Conservation (phyloP, 1,140 invertebrate genomes). For the Leucophenga varia region DNA sequence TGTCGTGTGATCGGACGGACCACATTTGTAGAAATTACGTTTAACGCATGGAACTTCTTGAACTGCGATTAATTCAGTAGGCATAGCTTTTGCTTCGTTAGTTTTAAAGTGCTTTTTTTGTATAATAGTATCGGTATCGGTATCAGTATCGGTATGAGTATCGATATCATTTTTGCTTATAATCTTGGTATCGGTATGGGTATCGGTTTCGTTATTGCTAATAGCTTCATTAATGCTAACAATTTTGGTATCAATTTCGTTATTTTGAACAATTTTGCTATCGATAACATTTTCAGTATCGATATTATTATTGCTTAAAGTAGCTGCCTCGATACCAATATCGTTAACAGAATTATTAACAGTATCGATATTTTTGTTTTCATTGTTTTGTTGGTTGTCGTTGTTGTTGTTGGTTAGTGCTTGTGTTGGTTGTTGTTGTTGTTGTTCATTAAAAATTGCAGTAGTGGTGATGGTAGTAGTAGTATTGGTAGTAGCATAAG, state of each 20-base stretch:
- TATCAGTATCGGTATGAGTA: slow-evolving; percentile 2
- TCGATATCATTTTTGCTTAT: too few species aligned
- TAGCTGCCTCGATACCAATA: slow-evolving; percentile 8
- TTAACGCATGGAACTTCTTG: slow-evolving; percentile 37
- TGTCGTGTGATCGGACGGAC: slow-evolving; percentile 30
- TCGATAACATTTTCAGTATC: slow-evolving; percentile 13
- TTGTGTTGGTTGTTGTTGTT: slow-evolving; percentile 14
- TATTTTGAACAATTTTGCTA: too few species aligned
- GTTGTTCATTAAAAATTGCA: too few species aligned
- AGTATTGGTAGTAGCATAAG: slow-evolving; percentile 45
- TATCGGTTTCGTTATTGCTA: too few species aligned
- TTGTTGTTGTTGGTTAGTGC: slow-evolving; percentile 17
- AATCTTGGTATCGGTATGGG: too few species aligned
- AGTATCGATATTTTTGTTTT: too few species aligned
- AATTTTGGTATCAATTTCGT: too few species aligned
- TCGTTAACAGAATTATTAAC: neutral
- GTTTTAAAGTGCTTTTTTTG: slow-evolving; percentile 30
- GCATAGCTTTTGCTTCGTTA: slow-evolving; percentile 36
- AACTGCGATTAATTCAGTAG: too few species aligned
- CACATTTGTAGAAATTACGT: slow-evolving; percentile 40
- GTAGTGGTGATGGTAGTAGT: slow-evolving; percentile 24
- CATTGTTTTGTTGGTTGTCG: slow-evolving; percentile 9
- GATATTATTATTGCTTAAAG: slow-evolving; percentile 4
- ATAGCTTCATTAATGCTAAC: too few species aligned
- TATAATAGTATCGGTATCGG: slow-evolving; percentile 12